A percentile compares a stretch with the other conserved stretches of the same genome.
These are phyloP conservation scores for Trichonephila inaurata DNA, from an alignment of 1,140 invertebrate species.

Conservation along the genomic window DNA sequence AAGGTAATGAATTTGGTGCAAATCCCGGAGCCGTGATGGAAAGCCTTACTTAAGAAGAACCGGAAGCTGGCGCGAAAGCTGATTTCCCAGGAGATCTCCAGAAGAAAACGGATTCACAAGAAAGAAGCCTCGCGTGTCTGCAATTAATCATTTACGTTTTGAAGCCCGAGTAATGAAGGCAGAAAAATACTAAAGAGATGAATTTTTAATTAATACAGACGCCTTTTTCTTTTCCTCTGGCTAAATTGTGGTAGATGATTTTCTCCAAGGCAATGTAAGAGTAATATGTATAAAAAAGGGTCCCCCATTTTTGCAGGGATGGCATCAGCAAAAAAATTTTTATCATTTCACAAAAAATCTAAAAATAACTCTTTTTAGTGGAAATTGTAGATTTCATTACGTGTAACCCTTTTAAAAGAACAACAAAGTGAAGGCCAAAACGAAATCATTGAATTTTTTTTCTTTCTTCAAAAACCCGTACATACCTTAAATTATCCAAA, in stretches of 20 bases:
- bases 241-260: not conserved
- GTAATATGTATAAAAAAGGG: not conserved
- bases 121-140: not conserved
- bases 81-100: slow-evolving; percentile 57
- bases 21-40: slow-evolving; percentile 30
- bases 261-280: not conserved
- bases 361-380: too few species aligned
- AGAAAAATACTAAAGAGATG: not conserved
- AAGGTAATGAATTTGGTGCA: not conserved
- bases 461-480: too few species aligned
- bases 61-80: slow-evolving; percentile 56
- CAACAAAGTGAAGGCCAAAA: too few species aligned
- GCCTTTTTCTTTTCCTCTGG: not conserved
- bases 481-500: too few species aligned
- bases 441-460: too few species aligned
- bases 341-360: not conserved
- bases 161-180: slow-evolving; percentile 14
- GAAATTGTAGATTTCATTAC: too few species aligned
- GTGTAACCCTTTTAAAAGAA: too few species aligned
- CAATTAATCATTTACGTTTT: slow-evolving; percentile 64
- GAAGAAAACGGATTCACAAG: slow-evolving; percentile 36
- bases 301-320: not conserved
- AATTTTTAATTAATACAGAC: slow-evolving; percentile 1
- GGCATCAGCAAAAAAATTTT: not conserved
- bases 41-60: not conserved